Evolutionary conservation across 1,140 invertebrate genomes (phyloP), one percentile per base, ranked within the genome.

Genomic region (Hyphantria cunea): DNA sequence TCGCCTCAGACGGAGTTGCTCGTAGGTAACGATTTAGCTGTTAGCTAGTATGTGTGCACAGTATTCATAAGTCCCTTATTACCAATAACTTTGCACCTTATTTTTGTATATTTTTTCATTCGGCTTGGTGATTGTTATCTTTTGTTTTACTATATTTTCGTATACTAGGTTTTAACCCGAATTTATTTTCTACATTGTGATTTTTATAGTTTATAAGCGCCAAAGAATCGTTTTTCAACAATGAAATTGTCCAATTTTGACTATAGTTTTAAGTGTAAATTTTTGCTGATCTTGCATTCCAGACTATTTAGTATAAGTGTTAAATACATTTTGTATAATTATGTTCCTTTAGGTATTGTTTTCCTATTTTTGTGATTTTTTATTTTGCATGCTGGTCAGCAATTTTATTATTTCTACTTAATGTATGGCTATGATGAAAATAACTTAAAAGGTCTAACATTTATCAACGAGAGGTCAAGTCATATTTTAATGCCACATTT

Each of bases 241-340:
- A 63, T 68, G 70, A 72, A 59, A 64, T 79, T 72, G 86, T 88
- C 84, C 86, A 86, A 90, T 88, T 82, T 86, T 82, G 74, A 82
- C 76, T 64, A 78, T 74, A 70, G 50, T 60, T 64, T 63, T 84
- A 84, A 79, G 80, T 69, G 17, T 50, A 64, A 25, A 60, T 33
- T 50, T 25, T 51, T 17, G 47, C 56, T 9, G 48, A 37, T 48
- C 31, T 44, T 48, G 61, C 39, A 60, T 25, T 17, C 0, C 4
- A 39, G 55, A 33, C 48, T 44, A 45, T 39, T 48, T 58, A 58
- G 55, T 12, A n/a, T 56, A 56, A 56, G 33, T 58, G 55, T 58
- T 58, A 58, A 3, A 44, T 31, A 13, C 42, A 32, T 25, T 13
- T 54, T 42, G 44, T 34, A 48, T 55, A 34, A 56, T 76, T 68